phyloP scores from a whole-genome alignment of 2,888 invertebrate genomes.

The Campoletis raptor region DNA sequence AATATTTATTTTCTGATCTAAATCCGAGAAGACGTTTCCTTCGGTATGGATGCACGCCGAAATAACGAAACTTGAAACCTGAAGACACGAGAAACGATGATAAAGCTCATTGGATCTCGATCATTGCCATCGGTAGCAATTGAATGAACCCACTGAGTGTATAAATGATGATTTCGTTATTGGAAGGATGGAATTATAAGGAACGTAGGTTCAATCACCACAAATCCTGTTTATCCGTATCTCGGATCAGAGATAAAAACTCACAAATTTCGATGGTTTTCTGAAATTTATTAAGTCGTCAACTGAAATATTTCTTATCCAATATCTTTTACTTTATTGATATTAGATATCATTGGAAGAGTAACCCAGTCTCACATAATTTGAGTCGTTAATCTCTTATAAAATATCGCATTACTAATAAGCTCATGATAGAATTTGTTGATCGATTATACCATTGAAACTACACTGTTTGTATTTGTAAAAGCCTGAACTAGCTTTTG shows the following conservation, averaged over 20 bases:
- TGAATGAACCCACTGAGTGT: constrained; percentile 71
- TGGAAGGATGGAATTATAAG: constrained; percentile 71
- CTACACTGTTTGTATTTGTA: not conserved
- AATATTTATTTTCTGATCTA: not conserved
- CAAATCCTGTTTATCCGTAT: constrained; percentile 68
- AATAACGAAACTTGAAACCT: constrained; percentile 71
- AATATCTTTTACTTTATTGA: not conserved
- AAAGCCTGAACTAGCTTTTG: not conserved
- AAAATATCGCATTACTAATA: not conserved
- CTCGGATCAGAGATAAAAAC: constrained; percentile 26
- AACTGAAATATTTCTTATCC: not conserved
- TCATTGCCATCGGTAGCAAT: constrained; percentile 73
- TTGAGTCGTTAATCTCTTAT: not conserved
- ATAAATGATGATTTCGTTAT: constrained; percentile 44
- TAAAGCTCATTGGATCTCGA: constrained; percentile 66
- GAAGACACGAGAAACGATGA: constrained; percentile 62
- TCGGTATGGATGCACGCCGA: constrained; percentile 60
- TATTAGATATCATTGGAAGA: not conserved
- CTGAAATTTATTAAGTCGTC: not conserved
- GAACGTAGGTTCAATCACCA: constrained; percentile 70
- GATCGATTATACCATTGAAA: not conserved
- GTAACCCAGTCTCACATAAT: not conserved
- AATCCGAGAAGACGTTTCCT: constrained; percentile 54
- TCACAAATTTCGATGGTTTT: not conserved
- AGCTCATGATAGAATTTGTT: not conserved